Evolutionary conservation across 1,140 invertebrate genomes (phyloP).

Genomic region (Cherax destructor): DNA sequence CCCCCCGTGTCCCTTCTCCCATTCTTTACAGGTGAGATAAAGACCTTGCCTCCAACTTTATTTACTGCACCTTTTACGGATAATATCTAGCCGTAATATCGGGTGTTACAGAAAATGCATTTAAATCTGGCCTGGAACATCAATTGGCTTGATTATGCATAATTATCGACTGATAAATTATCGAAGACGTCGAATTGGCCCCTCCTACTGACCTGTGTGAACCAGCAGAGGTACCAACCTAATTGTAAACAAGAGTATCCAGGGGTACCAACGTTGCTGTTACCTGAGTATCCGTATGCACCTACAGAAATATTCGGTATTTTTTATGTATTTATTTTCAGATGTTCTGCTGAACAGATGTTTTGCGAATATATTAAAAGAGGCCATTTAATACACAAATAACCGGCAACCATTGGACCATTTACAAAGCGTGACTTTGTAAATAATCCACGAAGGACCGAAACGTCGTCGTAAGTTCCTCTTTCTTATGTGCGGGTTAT

Average conservation of each 20-base stretch:
- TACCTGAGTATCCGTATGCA: too few relatives aligned
- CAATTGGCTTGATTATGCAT: not conserved
- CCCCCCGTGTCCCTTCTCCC: too few relatives aligned
- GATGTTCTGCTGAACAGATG: too few relatives aligned
- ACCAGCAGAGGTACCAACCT: not conserved
- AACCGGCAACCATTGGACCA: not conserved
- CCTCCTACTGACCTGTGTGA: not conserved
- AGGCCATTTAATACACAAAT: not conserved
- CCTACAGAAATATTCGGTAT: too few relatives aligned
- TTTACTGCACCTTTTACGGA: not conserved
- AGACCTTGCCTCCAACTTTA: not conserved
- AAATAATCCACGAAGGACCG: too few relatives aligned
- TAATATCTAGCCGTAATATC: not conserved
- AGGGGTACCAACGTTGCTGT: not conserved
- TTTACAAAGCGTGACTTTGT: not conserved
- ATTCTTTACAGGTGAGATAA: not conserved
- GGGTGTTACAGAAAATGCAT: not conserved
- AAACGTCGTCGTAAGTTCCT: too few relatives aligned
- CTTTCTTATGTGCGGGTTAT: too few relatives aligned
- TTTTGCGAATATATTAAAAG: too few relatives aligned
- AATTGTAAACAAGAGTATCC: not conserved
- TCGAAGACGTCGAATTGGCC: not conserved
- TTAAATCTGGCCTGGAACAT: constrained; percentile 1
- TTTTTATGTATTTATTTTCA: too few relatives aligned
- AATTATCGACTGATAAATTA: not conserved